phyloP scores from a whole-genome alignment of 2,113 vertebrate species.

The Calypte anna region DNA sequence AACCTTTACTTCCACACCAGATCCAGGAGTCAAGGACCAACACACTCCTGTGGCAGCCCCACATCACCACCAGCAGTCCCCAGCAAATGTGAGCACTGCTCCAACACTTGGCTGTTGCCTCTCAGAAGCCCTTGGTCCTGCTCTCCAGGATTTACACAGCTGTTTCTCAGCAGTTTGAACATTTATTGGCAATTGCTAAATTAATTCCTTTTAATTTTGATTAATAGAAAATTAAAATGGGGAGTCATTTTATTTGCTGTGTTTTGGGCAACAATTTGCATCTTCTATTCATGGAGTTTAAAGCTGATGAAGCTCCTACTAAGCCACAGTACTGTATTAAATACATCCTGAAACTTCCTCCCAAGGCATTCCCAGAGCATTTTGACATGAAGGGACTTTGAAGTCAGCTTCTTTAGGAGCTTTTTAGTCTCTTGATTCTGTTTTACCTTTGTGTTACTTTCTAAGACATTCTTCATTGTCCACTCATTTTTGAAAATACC shows the following conservation, averaged over 20 bases:
- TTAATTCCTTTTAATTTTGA: not conserved
- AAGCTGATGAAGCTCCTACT: not conserved
- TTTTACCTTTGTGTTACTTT: not conserved
- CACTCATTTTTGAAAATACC: not conserved
- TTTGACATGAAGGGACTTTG: not conserved
- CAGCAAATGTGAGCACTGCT: rapidly evolving
- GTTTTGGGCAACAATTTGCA: not conserved
- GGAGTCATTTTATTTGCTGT: not conserved
- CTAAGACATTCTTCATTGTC: not conserved
- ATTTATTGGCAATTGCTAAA: not conserved
- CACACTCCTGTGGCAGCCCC: not conserved
- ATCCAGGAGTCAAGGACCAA: not conserved
- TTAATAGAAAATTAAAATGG: not conserved
- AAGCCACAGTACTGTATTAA: not conserved
- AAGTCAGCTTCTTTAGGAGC: not conserved
- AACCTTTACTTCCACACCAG: rapidly evolving
- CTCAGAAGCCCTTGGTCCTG: not conserved
- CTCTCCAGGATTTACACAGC: not conserved
- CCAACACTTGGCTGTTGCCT: rapidly evolving
- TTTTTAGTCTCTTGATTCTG: not conserved
- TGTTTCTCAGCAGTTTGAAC: not conserved
- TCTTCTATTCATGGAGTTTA: not conserved
- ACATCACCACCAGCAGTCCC: not conserved
- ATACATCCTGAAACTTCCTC: not conserved
- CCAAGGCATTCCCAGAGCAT: not conserved